Evolutionary conservation across 2,797 vertebrate species (phyloP), one percentile per base, ranked within the genome.

Genomic region (Lagodon rhomboides): DNA sequence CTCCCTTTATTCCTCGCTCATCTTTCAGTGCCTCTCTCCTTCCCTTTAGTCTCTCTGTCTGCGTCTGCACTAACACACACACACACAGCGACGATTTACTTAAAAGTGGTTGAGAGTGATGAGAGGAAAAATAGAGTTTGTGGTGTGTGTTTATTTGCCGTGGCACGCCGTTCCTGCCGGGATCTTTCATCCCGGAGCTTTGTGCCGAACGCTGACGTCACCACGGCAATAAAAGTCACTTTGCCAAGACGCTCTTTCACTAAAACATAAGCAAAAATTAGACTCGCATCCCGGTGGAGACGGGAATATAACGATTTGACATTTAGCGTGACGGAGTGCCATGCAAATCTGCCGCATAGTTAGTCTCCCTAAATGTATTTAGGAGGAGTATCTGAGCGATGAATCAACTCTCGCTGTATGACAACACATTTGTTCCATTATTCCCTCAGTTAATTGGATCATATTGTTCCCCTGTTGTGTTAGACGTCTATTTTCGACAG

Each of bases 401-500:
- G 70, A 60, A 34, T 53, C 34, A 50, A n/a, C 47, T 60, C 50
- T 61, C 46, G 15, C 20, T 23, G 27, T 56, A 41, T 12, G 46
- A 60, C 55, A 46, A 68, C 62, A 73, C 27, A 16, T 60, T 53
- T 47, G 20, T 41, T 75, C 5, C 22, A 47, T 77, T 51, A 66
- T 68, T 70, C 55, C 23, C 55, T 43, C 17, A n/a, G 58, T 20
- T 68, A 44, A 70, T 60, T 63, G 64, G 50, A 61, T 74, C 41
- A 58, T 27, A 64, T 38, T 51, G 49, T 71, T 63, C 46, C 79
- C 68, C 55, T 54, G 76, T 68, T 82, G 71, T 67, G 70, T 67
- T 64, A 41, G 22, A 25, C 68, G 56, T 78, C n/a, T 70, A 62
- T 72, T 79, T 75, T 56, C 64, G 63, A n/a, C 55, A 65, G 66